Base-by-base conservation (phyloP, 2,797 vertebrate genomes). In the Percopsis omiscomaycus region DNA sequence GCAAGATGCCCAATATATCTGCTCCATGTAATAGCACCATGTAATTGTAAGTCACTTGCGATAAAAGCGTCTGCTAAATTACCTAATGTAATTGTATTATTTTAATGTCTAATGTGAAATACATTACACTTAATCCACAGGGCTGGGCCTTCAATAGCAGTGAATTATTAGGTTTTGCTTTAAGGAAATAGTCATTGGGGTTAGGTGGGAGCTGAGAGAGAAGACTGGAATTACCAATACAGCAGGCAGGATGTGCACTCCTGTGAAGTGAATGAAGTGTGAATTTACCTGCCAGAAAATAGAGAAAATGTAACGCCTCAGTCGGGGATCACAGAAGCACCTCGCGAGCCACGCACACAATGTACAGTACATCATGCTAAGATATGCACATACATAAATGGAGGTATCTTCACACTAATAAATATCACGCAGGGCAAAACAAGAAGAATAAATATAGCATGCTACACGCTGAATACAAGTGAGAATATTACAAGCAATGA, bases 231-330 rank as follows among this genome's bases (percentile, higher is more conserved):
- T 77, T 64, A 52, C 16, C 11, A 3, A 48, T 42, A 28, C 67
- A 60, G 22, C 47, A 55, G 8, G 49, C 52, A 70, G 72, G 77
- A 79, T 78, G 74, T 74, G 49, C 64, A 46, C 60, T 47, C 29
- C 57, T 27, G 52, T 54, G 55, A 54, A 59, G 76, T 77, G 61
- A 77, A 16, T 52, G 54, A 77, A 61, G 73, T 78, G 80, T 71
- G 67, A 84, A 82, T 52, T 66, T 32, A 16, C 50, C 45, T 64
- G 68, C 80, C 77, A 75, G 74, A 79, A 79, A 78, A 58, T 61
- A 78, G 81, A 44, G 52, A 67, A 76, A 73, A 73, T 76, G 71
- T 80, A 76, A 68, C 83, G 69, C 82, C 72, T 73, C 12, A 30
- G 71, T 56, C 42, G 5, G 30, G 3, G 61, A 59, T 77, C 52